Evolutionary conservation across 2,113 vertebrate genomes (phyloP), one percentile per base, ranked within the genome.

Genomic region (Oxyruncus cristatus): DNA sequence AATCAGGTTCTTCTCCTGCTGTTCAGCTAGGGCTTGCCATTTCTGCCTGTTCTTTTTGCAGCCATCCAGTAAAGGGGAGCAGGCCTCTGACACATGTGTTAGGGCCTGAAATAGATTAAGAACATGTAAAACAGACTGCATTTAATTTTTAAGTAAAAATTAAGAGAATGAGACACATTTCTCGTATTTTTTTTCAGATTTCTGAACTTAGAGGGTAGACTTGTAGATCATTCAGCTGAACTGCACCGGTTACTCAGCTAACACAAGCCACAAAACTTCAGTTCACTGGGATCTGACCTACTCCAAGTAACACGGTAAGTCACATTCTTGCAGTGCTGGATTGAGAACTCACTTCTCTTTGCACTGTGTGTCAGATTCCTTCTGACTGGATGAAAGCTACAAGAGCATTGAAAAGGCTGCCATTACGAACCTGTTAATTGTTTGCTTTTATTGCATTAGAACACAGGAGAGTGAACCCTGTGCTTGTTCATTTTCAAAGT

Each of bases 1-100:
- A 20, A 98, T 85, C 87, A 98, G 85, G 14, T 73, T 98, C 94
- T 98, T 98, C 94, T 99, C 99, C 9, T 98, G 98, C 85, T 99
- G 99, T 83, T 99, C 98, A 1, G 99, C 98, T 42, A 99, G 97
- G 37, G 97, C 95, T 95, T 99, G 99, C 99, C 99, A 99, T 72
- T 99, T 98, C 94, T 99, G 98, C 80, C 99, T 98, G 97, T 99
- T 99, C 76, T 98, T 98, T 84, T 98, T 98, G 95, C 99, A 99
- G 89, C 99, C 99, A 37, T 99, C 99, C 94, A 99, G 97, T 96
- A 99, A 96, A 9, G 99, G 99, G 78, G 98, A 98, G 91, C 99
- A 99, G 58, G 97, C 97, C 96, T 99, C 98, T 0, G 99, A 99
- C 77, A 99, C 98, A 1, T 98, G 98, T 0, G 98, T 97, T 97